Percentiles rank a stretch among this genome's conserved stretches.
These are phyloP conservation scores for Prunella strophiata DNA, from an alignment of 2,797 vertebrate genomes.

Conservation along the genomic window DNA sequence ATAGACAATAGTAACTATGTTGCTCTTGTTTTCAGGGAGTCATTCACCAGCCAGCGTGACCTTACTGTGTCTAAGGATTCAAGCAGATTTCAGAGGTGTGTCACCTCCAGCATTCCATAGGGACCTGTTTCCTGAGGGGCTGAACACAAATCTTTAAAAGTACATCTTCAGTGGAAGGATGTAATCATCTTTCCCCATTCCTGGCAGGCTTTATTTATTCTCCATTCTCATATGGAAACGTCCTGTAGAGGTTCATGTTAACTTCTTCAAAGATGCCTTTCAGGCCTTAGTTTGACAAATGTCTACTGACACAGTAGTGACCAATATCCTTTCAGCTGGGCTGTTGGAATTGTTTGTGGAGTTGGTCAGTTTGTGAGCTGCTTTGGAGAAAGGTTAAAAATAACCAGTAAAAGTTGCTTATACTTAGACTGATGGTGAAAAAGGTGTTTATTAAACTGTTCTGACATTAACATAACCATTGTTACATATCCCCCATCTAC, in stretches of 20 bases:
- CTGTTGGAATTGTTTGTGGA: background rate
- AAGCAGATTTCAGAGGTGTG: background rate
- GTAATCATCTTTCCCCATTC: background rate
- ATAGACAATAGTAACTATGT: background rate
- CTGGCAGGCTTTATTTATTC: background rate
- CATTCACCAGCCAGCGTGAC: background rate
- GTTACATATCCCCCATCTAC: background rate
- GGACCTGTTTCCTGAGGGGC: background rate
- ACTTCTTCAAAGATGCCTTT: background rate
- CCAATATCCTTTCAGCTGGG: background rate
- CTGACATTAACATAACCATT: background rate
- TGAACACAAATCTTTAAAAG: background rate
- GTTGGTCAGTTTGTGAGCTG: background rate
- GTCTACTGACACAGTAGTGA: background rate
- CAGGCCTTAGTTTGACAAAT: background rate
- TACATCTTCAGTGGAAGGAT: background rate
- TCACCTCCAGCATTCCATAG: background rate
- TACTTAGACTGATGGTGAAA: background rate
- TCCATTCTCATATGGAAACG: background rate
- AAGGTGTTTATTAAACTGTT: constrained; percentile 33
- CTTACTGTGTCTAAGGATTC: background rate
- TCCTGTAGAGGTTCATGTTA: background rate
- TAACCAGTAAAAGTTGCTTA: constrained; percentile 19
- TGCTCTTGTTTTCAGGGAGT: background rate
- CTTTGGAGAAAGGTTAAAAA: constrained; percentile 22